Conservation (phyloP, 2,888 invertebrate genomes). For the Pediacus dermestoides region DNA sequence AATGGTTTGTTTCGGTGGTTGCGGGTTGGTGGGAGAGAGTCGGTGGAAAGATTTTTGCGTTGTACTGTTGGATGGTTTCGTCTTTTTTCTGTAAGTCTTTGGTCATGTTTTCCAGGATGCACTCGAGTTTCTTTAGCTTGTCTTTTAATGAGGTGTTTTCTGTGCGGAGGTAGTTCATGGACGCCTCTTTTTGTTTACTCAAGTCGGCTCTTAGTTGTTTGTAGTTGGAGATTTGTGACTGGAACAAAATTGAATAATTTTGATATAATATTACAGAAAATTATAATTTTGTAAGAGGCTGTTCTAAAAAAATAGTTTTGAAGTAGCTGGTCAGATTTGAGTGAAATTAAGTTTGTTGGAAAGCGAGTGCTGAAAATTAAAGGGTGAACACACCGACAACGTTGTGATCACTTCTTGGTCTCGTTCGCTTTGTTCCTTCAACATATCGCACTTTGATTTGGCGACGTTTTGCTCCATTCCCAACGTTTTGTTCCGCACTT, state of each 20-base stretch:
- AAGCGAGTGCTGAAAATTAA: too few relatives aligned
- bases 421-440: constrained; percentile 61
- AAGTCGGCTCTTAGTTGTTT: constrained; percentile 54
- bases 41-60: too few relatives aligned
- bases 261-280: too few relatives aligned
- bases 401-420: constrained; percentile 62
- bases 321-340: too few relatives aligned
- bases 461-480: constrained; percentile 60
- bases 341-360: too few relatives aligned
- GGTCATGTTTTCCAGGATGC: background rate
- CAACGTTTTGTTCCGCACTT: constrained; percentile 65
- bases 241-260: constrained; percentile 34
- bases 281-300: too few relatives aligned
- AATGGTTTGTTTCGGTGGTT: too few relatives aligned
- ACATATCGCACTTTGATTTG: constrained; percentile 58
- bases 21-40: too few relatives aligned
- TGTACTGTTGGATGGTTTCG: too few relatives aligned
- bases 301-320: too few relatives aligned
- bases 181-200: constrained; percentile 52
- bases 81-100: background rate
- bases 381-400: constrained; percentile 58
- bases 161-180: constrained; percentile 48
- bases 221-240: constrained; percentile 54
- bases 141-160: too few relatives aligned
- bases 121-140: too few relatives aligned